Percentiles rank a stretch among this genome's conserved stretches.
Conservation (phyloP, 1,140 invertebrate species). For the Helicoverpa zea region DNA sequence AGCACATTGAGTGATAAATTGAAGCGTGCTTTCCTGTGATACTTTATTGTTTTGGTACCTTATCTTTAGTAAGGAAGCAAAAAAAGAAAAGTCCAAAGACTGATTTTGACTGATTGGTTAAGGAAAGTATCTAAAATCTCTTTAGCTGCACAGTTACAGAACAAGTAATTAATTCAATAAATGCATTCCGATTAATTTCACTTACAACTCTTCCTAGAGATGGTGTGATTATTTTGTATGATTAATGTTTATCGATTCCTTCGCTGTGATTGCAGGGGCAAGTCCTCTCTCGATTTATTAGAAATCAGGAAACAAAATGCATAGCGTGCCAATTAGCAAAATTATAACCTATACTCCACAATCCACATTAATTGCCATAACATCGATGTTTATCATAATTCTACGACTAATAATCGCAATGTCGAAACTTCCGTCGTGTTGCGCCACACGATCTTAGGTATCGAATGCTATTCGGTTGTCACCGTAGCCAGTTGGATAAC, state of each 20-base stretch:
- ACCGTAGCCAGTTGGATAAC: constrained; percentile 79
- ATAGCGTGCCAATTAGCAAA: constrained; percentile 55
- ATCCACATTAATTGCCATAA: constrained; percentile 71
- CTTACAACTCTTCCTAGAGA: no score
- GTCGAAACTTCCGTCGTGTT: constrained; percentile 80
- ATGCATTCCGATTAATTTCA: no score
- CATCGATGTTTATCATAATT: constrained; percentile 67
- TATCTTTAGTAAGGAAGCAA: no score
- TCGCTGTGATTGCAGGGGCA: not conserved
- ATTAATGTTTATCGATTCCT: not conserved
- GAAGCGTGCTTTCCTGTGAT: no score
- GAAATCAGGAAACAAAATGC: constrained; percentile 37
- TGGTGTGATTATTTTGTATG: no score
- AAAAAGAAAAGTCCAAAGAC: no score
- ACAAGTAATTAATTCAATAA: no score
- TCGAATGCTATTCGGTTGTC: constrained; percentile 71
- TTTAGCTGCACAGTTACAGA: no score
- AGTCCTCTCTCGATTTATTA: constrained; percentile 2
- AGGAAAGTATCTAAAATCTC: no score
- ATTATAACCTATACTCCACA: constrained; percentile 53
- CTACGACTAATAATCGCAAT: constrained; percentile 60
- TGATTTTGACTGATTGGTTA: no score
- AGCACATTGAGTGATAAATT: no score
- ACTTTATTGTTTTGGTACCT: no score
- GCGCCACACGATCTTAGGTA: constrained; percentile 73